Conservation (phyloP, 2,888 invertebrate species). For the Napeogenes inachia region DNA sequence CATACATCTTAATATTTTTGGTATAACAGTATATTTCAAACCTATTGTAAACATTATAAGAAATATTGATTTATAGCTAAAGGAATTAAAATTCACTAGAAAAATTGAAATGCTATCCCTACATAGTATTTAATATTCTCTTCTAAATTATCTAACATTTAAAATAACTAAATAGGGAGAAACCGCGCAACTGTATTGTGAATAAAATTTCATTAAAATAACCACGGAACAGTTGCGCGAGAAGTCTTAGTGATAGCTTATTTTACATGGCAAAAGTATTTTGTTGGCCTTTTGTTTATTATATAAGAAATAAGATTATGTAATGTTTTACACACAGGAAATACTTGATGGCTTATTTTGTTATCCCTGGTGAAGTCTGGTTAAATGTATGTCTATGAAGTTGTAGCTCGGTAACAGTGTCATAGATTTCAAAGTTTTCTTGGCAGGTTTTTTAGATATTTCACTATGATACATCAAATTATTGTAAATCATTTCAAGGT, state of each 20-base stretch:
- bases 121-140: slow-evolving; percentile 18
- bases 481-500: too few relatives aligned
- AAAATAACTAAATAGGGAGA: slow-evolving; percentile 6
- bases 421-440: too few relatives aligned
- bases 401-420: too few relatives aligned
- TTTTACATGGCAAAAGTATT: slow-evolving; percentile 10
- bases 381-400: too few relatives aligned
- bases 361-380: too few relatives aligned
- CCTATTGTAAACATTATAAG: slow-evolving; percentile 39
- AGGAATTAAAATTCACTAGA: slow-evolving; percentile 38
- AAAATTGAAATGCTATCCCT: slow-evolving; percentile 37
- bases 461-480: too few relatives aligned
- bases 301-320: not conserved
- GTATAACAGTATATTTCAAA: slow-evolving; percentile 39
- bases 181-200: slow-evolving; percentile 11
- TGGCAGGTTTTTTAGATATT: too few relatives aligned
- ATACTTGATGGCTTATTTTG: not conserved
- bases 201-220: slow-evolving; percentile 3
- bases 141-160: slow-evolving; percentile 10
- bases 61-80: slow-evolving; percentile 28
- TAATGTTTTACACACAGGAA: not conserved
- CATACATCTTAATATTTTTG: slow-evolving; percentile 39
- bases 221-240: slow-evolving; percentile 18
- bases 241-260: slow-evolving; percentile 7
- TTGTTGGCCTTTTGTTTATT: slow-evolving; percentile 15